These are phyloP conservation scores for Hydriomena furcata DNA, from an alignment of 2,888 invertebrate genomes.

Conservation along the genomic window DNA sequence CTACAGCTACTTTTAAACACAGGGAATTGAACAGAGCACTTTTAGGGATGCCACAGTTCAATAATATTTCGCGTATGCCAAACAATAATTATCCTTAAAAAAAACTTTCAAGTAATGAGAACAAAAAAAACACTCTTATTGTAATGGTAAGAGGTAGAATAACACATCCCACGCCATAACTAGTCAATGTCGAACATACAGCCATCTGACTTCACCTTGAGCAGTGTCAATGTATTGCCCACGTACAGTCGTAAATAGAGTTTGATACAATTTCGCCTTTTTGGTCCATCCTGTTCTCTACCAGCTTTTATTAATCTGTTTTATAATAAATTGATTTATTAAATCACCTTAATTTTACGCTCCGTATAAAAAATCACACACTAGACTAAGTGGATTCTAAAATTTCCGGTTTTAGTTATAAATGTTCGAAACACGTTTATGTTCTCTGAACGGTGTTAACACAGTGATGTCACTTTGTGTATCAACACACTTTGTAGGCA, in stretches of 20 bases:
- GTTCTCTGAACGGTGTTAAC: slow-evolving; percentile 44
- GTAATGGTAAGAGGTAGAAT: slow-evolving; percentile 17
- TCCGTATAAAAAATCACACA: slow-evolving; percentile 28
- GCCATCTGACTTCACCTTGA: slow-evolving; percentile 62
- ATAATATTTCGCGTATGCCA: too few species aligned
- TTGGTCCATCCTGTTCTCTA: slow-evolving; percentile 16
- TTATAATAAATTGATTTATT: slow-evolving; percentile 14
- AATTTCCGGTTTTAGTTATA: slow-evolving; percentile 27
- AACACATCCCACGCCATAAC: slow-evolving; percentile 33
- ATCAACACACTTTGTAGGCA: slow-evolving; percentile 59
- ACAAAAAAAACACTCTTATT: slow-evolving; percentile 5
- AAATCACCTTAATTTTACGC: slow-evolving; percentile 29
- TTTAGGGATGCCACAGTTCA: too few species aligned
- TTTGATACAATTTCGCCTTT: slow-evolving; percentile 35
- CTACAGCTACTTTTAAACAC: too few species aligned
- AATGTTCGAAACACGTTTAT: slow-evolving; percentile 36
- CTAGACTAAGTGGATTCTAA: slow-evolving; percentile 29
- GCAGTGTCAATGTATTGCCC: slow-evolving; percentile 67
- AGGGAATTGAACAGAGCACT: too few species aligned
- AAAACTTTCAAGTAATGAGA: neutral
- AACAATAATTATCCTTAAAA: too few species aligned
- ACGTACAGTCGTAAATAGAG: slow-evolving; percentile 42
- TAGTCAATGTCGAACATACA: slow-evolving; percentile 44
- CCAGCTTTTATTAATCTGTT: slow-evolving; percentile 1
- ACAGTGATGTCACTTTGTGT: slow-evolving; percentile 70